Base-by-base conservation (phyloP, 2,113 vertebrate genomes). In the Amphiprion percula region DNA sequence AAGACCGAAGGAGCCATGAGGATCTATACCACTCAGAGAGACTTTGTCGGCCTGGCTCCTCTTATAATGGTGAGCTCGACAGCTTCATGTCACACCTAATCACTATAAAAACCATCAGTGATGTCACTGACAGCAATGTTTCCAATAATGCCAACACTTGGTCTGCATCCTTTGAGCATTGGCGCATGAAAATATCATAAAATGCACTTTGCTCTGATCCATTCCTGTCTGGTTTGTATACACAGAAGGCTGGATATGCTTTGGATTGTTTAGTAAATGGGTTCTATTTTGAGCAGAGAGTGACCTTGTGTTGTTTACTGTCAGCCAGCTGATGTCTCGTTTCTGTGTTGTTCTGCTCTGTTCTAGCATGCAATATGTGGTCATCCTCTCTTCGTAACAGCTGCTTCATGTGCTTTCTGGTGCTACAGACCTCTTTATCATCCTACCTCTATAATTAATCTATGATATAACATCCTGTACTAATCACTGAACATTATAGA, bases 1-100 rank as follows among this genome's bases (percentile, higher is more conserved):
- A 91, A 87, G 64, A 91, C 89, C 0, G 91, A 97, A 59, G 97
- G 95, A 0, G 91, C 96, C 78, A 97, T 98, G 92, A 95, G 94
- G 90, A 96, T 99, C 91, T 96, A 96, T 2, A 93, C 97, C 2
- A 97, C 92, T 71, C 96, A 96, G 87, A 97, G 96, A 92, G 96
- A 98, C 37, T 90, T 97, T 84, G 92, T 96, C 0, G 96, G 95
- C 26, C 76, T 98, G 65, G 93, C 97, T 12, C 97, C 97, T 1
- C 94, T 99, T 58, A 94, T 97, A 15, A 97, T 96, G 97, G 98
- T 99, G 95, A 96, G 96, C 66, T 24, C 21, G 73, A 74, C 81
- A 69, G 60, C 47, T 10, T 39, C 41, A 46, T 54, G 71, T 66
- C 80, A 64, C 47, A 46, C 28, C 69, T 55, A 66, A 74, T 83